Evolutionary conservation across 1,140 invertebrate genomes (phyloP).

Genomic region (Acarapis woodi): DNA sequence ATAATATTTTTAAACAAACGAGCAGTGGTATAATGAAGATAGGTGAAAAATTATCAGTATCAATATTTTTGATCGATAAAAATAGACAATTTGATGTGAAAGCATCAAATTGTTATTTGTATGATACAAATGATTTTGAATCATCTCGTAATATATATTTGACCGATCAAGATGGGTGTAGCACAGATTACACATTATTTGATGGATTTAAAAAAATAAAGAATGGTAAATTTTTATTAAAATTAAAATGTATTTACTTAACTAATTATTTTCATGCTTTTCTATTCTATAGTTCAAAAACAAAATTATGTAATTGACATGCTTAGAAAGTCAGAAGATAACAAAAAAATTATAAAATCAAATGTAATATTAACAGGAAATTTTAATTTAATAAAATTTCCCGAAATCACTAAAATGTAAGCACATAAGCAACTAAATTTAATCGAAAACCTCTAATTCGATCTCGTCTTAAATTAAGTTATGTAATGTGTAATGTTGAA

Average conservation of each 20-base stretch:
- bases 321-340: too few species aligned
- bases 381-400: slow-evolving; percentile 62
- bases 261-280: too few species aligned
- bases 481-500: slow-evolving; percentile 59
- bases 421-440: too few species aligned
- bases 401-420: too few species aligned
- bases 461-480: too few species aligned
- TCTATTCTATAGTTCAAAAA: too few species aligned
- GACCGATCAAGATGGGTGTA: slow-evolving; percentile 37
- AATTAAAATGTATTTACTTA: too few species aligned
- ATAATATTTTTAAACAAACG: slow-evolving; percentile 36
- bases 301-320: too few species aligned
- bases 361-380: too few species aligned
- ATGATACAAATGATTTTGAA: slow-evolving; percentile 24
- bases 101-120: slow-evolving; percentile 36
- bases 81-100: slow-evolving; percentile 35
- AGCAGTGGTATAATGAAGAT: slow-evolving; percentile 49
- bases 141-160: slow-evolving; percentile 29
- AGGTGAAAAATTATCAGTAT: slow-evolving; percentile 47
- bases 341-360: too few species aligned
- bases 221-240: too few species aligned
- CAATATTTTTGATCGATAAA: slow-evolving; percentile 43
- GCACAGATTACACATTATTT: slow-evolving; percentile 47
- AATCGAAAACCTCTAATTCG: too few species aligned
- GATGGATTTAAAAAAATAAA: slow-evolving; percentile 46